Base-by-base conservation (phyloP, 2,797 vertebrate genomes). In the Characodon lateralis region DNA sequence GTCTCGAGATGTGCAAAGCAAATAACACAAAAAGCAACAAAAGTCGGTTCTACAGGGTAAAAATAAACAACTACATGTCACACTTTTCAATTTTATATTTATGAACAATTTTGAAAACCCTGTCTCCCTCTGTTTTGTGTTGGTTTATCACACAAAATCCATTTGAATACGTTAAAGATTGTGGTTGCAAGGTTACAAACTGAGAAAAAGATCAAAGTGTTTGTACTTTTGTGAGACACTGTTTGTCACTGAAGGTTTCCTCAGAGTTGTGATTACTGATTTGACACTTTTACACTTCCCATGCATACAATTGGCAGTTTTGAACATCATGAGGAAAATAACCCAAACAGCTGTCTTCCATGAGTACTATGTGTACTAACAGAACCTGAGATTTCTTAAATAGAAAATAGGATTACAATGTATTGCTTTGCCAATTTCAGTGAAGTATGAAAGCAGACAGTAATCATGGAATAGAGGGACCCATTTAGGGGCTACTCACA, bases 381-480 rank as follows among this genome's bases (percentile, higher is more conserved):
- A 39, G 20, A 41, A 66, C 9, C 35, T 41, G 28, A 9, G 31
- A 35, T 35, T 63, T 63, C 16, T 63, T 7, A 66, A 66, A 41
- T 66, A 41, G 63, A 66, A 66, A 66, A 41, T 66, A 9, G 5
- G 63, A 50, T 22, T 56, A 70, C 7, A 74, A 3, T 1, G 7
- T 18, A 56, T 56, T 13, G 24, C 31, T 24, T 78, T 50, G 31
- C 6, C 35, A 78, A 2, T 72, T 76, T 73, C 9, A 63, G 28
- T 76, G 22, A 79, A 78, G 48, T 43, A 65, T 48, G 65, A 74
- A 72, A 75, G 46, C 5, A 70, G 63, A 58, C n/a, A 51, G 0
- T 28, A 65, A 18, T 65, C 3, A 59, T 58, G 35, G 69, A 35
- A 51, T 18, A 14, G 22, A 24, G 35, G 5, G 18, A 73, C 51